phyloP scores from a whole-genome alignment of 2,797 vertebrate species.

The Orestias chungarensis region DNA sequence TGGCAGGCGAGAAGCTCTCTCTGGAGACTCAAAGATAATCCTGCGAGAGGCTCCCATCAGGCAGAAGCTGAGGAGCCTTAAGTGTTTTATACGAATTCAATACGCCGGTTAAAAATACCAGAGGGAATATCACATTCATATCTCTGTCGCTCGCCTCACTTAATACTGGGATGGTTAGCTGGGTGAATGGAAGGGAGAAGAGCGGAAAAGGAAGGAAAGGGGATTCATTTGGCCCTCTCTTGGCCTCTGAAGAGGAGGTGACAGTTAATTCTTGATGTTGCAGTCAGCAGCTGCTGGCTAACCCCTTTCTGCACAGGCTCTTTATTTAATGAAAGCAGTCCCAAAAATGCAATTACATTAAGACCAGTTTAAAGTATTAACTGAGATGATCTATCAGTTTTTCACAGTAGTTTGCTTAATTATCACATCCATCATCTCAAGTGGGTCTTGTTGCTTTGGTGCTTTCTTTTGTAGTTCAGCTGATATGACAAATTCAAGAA shows the following conservation, averaged over 20 bases:
- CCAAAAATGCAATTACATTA: constrained; percentile 69
- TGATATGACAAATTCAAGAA: constrained; percentile 14
- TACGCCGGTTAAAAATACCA: constrained; percentile 84
- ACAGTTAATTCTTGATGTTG: constrained; percentile 71
- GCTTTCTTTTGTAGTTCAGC: constrained; percentile 21
- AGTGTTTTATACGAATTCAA: constrained; percentile 85
- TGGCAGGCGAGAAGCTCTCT: constrained; percentile 75
- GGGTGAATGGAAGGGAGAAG: constrained; percentile 68
- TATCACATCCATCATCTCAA: constrained; percentile 57
- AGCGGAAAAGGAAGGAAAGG: constrained; percentile 53
- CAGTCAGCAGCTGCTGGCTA: constrained; percentile 67
- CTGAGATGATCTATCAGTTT: constrained; percentile 47
- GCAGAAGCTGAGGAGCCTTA: constrained; percentile 76
- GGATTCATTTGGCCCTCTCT: constrained; percentile 62
- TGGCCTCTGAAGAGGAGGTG: constrained; percentile 58
- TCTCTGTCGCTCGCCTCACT: constrained; percentile 80
- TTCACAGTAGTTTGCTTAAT: constrained; percentile 57
- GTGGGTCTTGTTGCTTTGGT: constrained; percentile 17
- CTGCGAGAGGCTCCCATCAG: constrained; percentile 75
- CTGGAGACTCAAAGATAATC: constrained; percentile 77
- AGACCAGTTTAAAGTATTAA: constrained; percentile 53
- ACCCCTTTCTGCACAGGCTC: constrained; percentile 61
- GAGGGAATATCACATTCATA: constrained; percentile 84
- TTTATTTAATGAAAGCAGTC: constrained; percentile 70
- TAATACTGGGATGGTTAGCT: constrained; percentile 75